Base-by-base conservation (phyloP, 1,140 invertebrate genomes). In the Drosophila teissieri region DNA sequence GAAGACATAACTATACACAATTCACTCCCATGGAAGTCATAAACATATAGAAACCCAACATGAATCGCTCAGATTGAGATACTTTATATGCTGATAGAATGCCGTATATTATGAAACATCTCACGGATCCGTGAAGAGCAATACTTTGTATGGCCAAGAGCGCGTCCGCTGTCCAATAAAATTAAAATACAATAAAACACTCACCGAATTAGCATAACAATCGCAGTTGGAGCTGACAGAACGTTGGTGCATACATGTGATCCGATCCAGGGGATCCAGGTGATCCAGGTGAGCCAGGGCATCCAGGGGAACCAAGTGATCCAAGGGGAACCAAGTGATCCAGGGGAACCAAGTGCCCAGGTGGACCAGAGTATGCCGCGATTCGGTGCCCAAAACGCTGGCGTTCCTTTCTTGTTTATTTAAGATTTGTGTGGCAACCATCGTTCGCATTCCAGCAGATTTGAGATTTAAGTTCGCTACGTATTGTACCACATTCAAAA, bases 401-500 rank as follows among this genome's bases (percentile, higher is more conserved):
- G 31, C 37, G 64, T 68, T 68, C 64, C 64, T 68, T 64, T 65
- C 64, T 65, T 68, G 64, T 68, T 68, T 68, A 53, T 45, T 65
- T 65, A 68, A 68, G 64, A 68, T 65, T 63, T 67, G 45, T 68
- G 45, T 75, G 73, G 73, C 73, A 76, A 76, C 62, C 73, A 76
- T 76, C 73, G 73, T 75, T 75, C 73, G 73, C 73, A 76, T 76
- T 76, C 73, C 73, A 76, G 53, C 42, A 67, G 73, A 76, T 76
- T 76, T 76, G 40, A 76, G 73, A 76, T 76, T 76, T 76, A 76
- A 67, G 73, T 76, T 76, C 54, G 73, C 61, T 76, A 76, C 73
- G 73, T 77, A 77, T 77, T 77, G 74, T 77, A 77, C 74, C 74
- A 77, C 74, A 77, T 77, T 77, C 74, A 77, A 77, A 77, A 68